Conservation (phyloP, 2,113 vertebrate genomes). For the Prolemur simus region DNA sequence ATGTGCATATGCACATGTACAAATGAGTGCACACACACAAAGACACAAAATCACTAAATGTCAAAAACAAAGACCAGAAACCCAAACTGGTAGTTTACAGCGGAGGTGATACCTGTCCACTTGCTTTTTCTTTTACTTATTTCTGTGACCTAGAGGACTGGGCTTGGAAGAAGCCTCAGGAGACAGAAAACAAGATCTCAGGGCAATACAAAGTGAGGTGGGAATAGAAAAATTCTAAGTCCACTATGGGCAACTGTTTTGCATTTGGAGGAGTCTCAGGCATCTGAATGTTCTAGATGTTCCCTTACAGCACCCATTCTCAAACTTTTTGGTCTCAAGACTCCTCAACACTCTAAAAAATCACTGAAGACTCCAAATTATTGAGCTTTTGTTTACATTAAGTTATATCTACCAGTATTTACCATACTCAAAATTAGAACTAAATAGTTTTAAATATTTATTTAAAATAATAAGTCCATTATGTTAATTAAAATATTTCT, state of each 20-base stretch:
- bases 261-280: background rate
- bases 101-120: background rate
- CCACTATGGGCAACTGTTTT: background rate
- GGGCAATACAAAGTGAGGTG: background rate
- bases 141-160: background rate
- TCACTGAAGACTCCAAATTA: background rate
- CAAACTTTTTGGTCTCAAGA: background rate
- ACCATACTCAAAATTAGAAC: background rate
- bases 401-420: background rate
- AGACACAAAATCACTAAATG: background rate
- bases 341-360: background rate
- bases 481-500: background rate
- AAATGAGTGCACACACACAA: background rate
- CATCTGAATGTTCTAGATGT: background rate
- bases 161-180: background rate
- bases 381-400: background rate
- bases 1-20: background rate
- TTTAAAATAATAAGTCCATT: background rate
- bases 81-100: background rate
- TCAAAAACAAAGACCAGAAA: background rate
- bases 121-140: background rate
- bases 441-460: background rate
- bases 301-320: too few relatives aligned
- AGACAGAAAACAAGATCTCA: background rate
- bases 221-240: background rate